Base-by-base conservation (phyloP, 2,113 vertebrate species). In the Menidia beryllina region DNA sequence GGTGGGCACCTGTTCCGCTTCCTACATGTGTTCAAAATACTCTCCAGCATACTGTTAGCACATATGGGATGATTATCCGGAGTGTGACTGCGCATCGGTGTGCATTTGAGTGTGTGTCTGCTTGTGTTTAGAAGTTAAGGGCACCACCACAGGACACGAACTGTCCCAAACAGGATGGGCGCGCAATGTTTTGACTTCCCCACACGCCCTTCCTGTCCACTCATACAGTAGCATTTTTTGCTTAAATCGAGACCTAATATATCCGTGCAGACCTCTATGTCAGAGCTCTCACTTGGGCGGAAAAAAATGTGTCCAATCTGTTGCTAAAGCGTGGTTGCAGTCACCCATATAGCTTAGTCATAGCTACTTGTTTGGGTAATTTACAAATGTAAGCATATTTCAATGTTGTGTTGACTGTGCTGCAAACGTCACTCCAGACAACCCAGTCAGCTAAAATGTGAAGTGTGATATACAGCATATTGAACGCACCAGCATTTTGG, bases 131-230 rank as follows among this genome's bases (percentile, higher is more conserved):
- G 65, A 67, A 72, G 69, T 85, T 89, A 86, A 87, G 87, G 85
- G 83, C 85, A 89, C 82, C 78, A 88, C 83, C 71, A 77, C 88
- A 88, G 89, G 91, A 93, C 84, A 85, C 60, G 52, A 72, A 89
- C 87, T 89, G 91, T 93, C 92, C 92, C 91, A 93, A 93, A 94
- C 93, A 93, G 93, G 93, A 94, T 92, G 92, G 92, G 93, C 72
- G 91, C 72, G 88, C 67, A 69, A 87, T 92, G 89, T 93, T 91
- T 93, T 77, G 90, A 90, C 91, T 93, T 93, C 92, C 91, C 91
- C 87, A 86, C 91, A 91, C 93, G 63, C 93, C 92, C 92, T 94
- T 94, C 93, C 93, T 93, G 93, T 87, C n/a, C 80, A 75, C 84
- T 87, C 81, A 70, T 61, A 89, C 86, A 88, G 88, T 88, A 90